Base-by-base conservation (phyloP, 2,888 invertebrate genomes). In the Eilema griseolum region DNA sequence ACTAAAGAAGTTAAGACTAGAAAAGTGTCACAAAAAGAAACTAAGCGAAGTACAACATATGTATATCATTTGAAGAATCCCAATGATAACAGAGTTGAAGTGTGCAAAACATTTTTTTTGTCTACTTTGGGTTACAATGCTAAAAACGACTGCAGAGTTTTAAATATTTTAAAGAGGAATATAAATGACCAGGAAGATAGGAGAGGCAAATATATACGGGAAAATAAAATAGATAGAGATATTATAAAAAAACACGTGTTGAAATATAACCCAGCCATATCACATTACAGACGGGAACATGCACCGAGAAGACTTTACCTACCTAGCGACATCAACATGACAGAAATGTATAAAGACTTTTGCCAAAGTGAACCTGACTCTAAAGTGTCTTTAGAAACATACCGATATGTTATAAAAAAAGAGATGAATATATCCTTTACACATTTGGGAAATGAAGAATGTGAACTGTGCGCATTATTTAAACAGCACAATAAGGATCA, bases 241-340 rank as follows among this genome's bases (percentile, higher is more conserved):
- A 60, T 61, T 33, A 31, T 31, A 31, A 31, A 61, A 66, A 70
- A 63, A 41, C 71, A 71, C 33, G 59, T 71, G 57, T 46, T 71
- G 46, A 67, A 67, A 67, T 71, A 71, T 63, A 71, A 63, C 60
- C 67, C 71, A 67, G 67, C 63, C 31, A 31, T 31, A 67, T 71
- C 67, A 33, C 71, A 71, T 60, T 67, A 71, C 16, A 67, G 71
- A 67, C 67, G 71, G 12, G 67, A 71, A 56, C n/a, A n/a, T n/a
- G n/a, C n/a, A n/a, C n/a, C n/a, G n/a, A n/a, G n/a, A n/a, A n/a
- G n/a, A n/a, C n/a, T n/a, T n/a, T n/a, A n/a, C n/a, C n/a, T n/a
- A n/a, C n/a, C n/a, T n/a, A n/a, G n/a, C n/a, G n/a, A n/a, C n/a
- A n/a, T n/a, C n/a, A n/a, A n/a, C n/a, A n/a, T n/a, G n/a, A n/a